Conservation (phyloP, 2,113 vertebrate species). For the Rattus norvegicus region GRCr8 NC_086036.1:66991001-66991500, state of each 20-base stretch:
- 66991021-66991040: background rate
- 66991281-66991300: background rate
- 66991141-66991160: background rate
- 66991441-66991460: background rate
- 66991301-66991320: background rate
- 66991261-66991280: background rate
- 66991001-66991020: background rate
- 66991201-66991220: background rate
- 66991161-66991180: background rate
- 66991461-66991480: background rate
- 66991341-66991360: background rate
- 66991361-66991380: background rate
- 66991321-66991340: background rate
- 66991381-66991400: background rate
- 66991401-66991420: background rate
- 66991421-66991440: background rate
- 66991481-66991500: too few relatives aligned
- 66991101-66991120: background rate
- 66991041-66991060: background rate
- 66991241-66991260: background rate
- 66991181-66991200: slow-evolving; percentile 11
- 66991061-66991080: background rate
- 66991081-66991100: background rate
- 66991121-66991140: background rate
- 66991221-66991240: background rate